Base-by-base conservation (phyloP, 2,113 vertebrate genomes). In the Centrocercus urophasianus region DNA sequence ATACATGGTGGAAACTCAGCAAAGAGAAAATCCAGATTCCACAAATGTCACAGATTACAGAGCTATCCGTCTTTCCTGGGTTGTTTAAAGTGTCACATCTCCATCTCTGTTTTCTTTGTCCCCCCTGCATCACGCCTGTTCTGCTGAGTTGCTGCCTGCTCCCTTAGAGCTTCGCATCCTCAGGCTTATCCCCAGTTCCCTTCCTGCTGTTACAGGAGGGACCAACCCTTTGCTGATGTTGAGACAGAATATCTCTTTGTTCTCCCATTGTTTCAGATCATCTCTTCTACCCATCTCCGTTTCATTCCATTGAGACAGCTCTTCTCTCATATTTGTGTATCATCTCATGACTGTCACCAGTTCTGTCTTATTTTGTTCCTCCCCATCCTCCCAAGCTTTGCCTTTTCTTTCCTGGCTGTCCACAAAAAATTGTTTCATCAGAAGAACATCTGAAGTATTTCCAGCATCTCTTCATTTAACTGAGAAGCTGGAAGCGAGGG, bases 191-290 rank as follows among this genome's bases (percentile, higher is more conserved):
- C 19, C 54, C 32, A 9, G 0, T 71, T 52, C 25, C 71, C 57
- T 24, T 60, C 36, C 40, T 65, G 10, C 76, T 67, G 0, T 8
- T 65, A 64, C 43, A 67, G 42, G 27, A 20, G 13, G 24, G 74
- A 71, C 24, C 30, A 28, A 22, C 72, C 17, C 15, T 54, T 73
- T 40, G 48, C 65, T 81, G 24, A 20, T 45, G 17, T 27, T 19
- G 61, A 6, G 24, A 18, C 13, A 6, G 43, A 69, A 15, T 42
- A 5, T 27, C 50, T 28, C 70, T 40, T 18, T 32, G 50, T 27
- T 12, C 38, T 54, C 21, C 52, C 0, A 0, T 45, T 11, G 19
- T 48, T 82, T 30, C 56, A 24, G 71, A 36, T 79, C 40, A 27
- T 76, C 32, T 69, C 57, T 75, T 66, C 30, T 11, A 8, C 43